Evolutionary conservation across 2,113 vertebrate species (phyloP).

Genomic region (Psilopogon haemacephalus): DNA sequence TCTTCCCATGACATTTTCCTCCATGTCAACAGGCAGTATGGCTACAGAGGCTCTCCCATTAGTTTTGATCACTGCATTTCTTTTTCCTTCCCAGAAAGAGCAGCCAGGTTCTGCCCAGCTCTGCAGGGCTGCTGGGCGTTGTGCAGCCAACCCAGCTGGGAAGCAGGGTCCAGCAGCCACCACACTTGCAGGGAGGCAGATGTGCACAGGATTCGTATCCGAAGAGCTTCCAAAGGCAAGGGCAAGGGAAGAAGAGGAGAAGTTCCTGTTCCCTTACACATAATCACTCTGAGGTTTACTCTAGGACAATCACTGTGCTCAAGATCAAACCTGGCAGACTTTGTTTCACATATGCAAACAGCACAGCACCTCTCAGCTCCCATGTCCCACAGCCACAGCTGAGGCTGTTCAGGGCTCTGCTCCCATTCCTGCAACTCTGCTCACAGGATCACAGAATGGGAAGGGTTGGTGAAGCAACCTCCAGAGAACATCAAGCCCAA

Average conservation of each 20-base stretch:
- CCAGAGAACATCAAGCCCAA: no score
- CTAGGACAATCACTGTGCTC: not conserved
- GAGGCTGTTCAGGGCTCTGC: not conserved
- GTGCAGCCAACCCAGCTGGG: not conserved
- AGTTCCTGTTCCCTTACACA: not conserved
- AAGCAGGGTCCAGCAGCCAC: not conserved
- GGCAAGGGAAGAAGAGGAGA: not conserved
- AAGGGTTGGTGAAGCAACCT: no score
- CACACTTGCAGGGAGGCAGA: not conserved
- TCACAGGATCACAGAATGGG: no score
- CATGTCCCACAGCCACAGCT: rapidly evolving
- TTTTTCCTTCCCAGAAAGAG: not conserved
- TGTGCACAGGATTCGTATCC: rapidly evolving
- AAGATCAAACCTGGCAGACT: not conserved
- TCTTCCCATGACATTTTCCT: not conserved
- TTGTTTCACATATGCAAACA: not conserved
- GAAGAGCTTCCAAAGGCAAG: not conserved
- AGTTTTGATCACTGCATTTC: not conserved
- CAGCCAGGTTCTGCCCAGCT: not conserved
- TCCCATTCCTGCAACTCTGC: not conserved
- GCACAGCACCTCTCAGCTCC: not conserved
- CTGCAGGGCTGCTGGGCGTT: not conserved
- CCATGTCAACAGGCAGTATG: not conserved
- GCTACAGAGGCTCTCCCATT: not conserved
- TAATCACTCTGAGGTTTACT: not conserved